phyloP scores from a whole-genome alignment of 2,113 vertebrate genomes.

The Anoplopoma fimbria region DNA sequence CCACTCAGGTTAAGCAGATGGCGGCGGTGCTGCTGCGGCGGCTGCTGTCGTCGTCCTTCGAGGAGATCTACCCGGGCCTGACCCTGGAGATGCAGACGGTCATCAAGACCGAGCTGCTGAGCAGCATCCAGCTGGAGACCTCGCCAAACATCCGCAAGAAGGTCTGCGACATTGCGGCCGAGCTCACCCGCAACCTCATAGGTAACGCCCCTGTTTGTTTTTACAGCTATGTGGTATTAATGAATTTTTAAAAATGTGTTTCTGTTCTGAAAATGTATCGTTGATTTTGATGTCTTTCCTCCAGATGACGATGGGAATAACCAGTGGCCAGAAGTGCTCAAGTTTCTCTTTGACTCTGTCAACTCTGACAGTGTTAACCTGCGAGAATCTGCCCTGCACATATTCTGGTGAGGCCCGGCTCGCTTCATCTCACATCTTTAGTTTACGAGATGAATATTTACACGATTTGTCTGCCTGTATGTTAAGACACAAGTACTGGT shows the following conservation, averaged over 20 bases:
- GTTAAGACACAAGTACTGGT: background rate
- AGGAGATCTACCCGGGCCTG: constrained; percentile 94
- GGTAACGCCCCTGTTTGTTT: too few relatives aligned
- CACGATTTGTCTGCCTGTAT: too few relatives aligned
- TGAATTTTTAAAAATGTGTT: too few relatives aligned
- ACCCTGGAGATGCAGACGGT: constrained; percentile 90
- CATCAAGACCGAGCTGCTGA: constrained; percentile 93
- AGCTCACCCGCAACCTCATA: constrained; percentile 95
- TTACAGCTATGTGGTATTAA: too few relatives aligned
- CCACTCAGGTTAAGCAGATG: constrained; percentile 93
- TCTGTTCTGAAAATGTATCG: background rate
- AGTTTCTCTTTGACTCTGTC: constrained; percentile 98
- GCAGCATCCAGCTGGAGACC: constrained; percentile 92
- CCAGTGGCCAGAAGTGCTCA: constrained; percentile 97
- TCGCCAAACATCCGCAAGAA: constrained; percentile 95
- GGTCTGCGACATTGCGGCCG: constrained; percentile 96
- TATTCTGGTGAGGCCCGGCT: constrained; percentile 91
- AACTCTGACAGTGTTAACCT: constrained; percentile 92
- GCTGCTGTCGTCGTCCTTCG: constrained; percentile 95
- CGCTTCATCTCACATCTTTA: background rate
- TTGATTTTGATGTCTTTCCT: constrained; percentile 1
- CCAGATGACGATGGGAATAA: constrained; percentile 98
- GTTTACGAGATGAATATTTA: background rate
- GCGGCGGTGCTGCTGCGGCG: constrained; percentile 95
- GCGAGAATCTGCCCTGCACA: constrained; percentile 96